Percentiles rank a stretch among this genome's conserved stretches.
These are phyloP conservation scores for Australoheros facetus DNA, from an alignment of 2,797 vertebrate genomes.

Conservation along the genomic window DNA sequence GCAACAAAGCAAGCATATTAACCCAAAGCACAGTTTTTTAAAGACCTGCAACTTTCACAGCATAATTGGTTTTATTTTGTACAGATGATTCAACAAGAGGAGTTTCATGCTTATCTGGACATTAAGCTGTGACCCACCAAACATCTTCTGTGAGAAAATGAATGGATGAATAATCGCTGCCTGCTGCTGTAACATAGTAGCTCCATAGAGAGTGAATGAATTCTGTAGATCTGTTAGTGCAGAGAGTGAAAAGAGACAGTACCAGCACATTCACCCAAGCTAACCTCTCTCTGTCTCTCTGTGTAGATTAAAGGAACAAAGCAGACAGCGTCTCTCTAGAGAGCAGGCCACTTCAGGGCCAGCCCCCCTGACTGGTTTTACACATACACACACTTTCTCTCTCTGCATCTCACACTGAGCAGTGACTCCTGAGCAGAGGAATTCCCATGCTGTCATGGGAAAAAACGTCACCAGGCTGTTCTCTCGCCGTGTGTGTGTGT, in stretches of 20 bases:
- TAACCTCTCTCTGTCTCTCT: slow-evolving; percentile 28
- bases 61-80: background rate
- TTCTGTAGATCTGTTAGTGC: slow-evolving; percentile 2
- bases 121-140: background rate
- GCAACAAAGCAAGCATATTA: background rate
- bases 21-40: background rate
- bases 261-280: slow-evolving; percentile 35
- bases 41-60: background rate
- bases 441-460: slow-evolving; percentile 74
- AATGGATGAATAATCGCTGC: background rate
- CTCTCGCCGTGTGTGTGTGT: slow-evolving; percentile 22
- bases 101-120: background rate
- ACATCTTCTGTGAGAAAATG: background rate
- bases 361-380: slow-evolving; percentile 40
- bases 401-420: slow-evolving; percentile 39
- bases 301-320: slow-evolving; percentile 68
- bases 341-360: slow-evolving; percentile 62
- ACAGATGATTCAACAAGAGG: background rate
- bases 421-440: slow-evolving; percentile 58
- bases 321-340: slow-evolving; percentile 60
- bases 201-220: background rate
- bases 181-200: background rate
- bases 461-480: slow-evolving; percentile 41
- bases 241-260: slow-evolving; percentile 8
- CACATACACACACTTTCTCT: slow-evolving; percentile 34